Evolutionary conservation across 2,797 vertebrate species (phyloP).

Genomic region (Sebastes matsubarae): DNA sequence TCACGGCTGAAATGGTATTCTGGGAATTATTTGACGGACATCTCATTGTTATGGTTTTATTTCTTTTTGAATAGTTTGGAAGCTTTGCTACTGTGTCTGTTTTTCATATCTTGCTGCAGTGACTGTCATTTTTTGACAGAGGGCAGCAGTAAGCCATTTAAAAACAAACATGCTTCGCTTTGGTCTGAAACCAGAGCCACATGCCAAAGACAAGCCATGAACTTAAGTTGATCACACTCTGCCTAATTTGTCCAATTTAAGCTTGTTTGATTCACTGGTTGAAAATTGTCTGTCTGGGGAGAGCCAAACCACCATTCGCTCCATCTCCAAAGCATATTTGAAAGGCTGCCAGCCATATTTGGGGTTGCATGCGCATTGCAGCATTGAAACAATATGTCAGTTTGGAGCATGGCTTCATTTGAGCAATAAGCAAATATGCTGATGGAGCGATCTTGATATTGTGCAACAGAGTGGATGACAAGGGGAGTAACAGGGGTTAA

Average conservation of each 20-base stretch:
- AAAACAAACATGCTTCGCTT: neutral
- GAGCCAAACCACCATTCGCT: constrained; percentile 74
- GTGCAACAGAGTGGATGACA: constrained; percentile 54
- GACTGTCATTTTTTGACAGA: constrained; percentile 59
- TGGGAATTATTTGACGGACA: constrained; percentile 63
- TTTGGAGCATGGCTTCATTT: constrained; percentile 66
- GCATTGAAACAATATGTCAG: constrained; percentile 77
- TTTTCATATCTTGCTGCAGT: constrained; percentile 60
- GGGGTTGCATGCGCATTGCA: constrained; percentile 61
- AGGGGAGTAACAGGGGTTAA: constrained; percentile 50
- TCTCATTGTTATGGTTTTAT: constrained; percentile 56
- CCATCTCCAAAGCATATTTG: constrained; percentile 73
- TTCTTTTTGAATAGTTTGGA: constrained; percentile 47
- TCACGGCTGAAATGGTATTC: constrained; percentile 62
- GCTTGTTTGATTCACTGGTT: constrained; percentile 70
- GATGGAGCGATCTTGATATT: constrained; percentile 35
- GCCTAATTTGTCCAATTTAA: constrained; percentile 72
- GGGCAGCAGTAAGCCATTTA: constrained; percentile 77
- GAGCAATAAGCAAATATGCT: constrained; percentile 58
- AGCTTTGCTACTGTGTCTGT: constrained; percentile 48
- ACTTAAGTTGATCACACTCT: constrained; percentile 70
- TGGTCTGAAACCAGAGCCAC: constrained; percentile 44
- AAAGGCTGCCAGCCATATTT: constrained; percentile 78
- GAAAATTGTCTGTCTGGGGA: constrained; percentile 47
- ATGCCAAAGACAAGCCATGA: constrained; percentile 65